phyloP scores from a whole-genome alignment of 2,113 vertebrate species.

The Podarcis muralis region DNA sequence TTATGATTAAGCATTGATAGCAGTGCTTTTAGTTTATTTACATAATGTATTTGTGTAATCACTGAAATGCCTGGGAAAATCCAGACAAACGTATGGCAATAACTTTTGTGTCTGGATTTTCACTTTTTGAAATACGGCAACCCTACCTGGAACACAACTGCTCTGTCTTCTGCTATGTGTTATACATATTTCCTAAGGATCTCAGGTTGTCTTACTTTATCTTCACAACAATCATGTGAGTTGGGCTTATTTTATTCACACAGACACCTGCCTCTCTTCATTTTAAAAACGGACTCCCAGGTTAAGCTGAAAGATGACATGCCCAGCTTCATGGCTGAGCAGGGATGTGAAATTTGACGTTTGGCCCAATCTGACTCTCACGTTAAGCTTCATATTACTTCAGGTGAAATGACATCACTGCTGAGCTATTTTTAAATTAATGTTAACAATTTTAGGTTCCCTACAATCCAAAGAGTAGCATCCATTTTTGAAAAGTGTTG shows the following conservation, averaged over 20 bases:
- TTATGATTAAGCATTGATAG: rapidly evolving
- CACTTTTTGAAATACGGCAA: too few species aligned
- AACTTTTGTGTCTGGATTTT: too few species aligned
- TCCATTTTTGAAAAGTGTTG: neutral
- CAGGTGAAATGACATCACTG: neutral
- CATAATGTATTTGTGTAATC: too few species aligned
- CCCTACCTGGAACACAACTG: neutral
- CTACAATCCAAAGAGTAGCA: neutral
- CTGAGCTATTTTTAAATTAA: neutral
- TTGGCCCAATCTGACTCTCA: neutral
- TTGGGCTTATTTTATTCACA: neutral
- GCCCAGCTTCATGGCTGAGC: neutral
- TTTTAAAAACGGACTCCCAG: neutral
- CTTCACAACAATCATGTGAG: neutral
- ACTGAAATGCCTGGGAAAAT: too few species aligned
- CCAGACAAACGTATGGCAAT: too few species aligned
- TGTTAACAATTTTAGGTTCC: neutral
- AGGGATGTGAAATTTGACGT: neutral
- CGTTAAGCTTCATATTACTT: neutral
- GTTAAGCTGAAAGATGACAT: neutral
- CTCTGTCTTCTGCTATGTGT: neutral
- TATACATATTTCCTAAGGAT: neutral
- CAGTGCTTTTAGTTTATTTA: neutral
- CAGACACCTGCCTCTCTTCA: neutral
- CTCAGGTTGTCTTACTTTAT: neutral